phyloP scores from a whole-genome alignment of 2,113 vertebrate species.

The Tragelaphus imberbis region DNA sequence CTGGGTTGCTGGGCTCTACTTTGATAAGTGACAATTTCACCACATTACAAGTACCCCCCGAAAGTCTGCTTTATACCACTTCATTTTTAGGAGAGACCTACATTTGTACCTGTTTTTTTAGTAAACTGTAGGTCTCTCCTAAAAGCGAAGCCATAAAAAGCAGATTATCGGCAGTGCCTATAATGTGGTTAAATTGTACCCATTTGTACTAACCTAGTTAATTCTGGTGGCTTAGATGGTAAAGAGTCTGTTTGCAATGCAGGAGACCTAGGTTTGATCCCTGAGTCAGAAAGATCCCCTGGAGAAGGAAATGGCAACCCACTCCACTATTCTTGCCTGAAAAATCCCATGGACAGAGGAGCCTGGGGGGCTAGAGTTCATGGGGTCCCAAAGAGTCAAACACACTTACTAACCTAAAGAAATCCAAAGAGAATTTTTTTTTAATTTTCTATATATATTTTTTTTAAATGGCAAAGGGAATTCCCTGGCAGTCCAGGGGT shows the following conservation, averaged over 20 bases:
- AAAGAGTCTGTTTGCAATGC: background rate
- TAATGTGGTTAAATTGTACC: background rate
- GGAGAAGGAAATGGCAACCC: background rate
- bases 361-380: background rate
- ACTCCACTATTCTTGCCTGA: background rate
- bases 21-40: background rate
- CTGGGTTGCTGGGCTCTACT: background rate
- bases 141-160: background rate
- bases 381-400: background rate
- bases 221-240: background rate
- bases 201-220: background rate
- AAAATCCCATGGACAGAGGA: background rate
- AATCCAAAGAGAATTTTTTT: background rate
- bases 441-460: background rate
- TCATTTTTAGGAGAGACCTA: background rate
- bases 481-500: background rate
- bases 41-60: accelerated
- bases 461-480: background rate
- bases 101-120: background rate
- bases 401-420: background rate
- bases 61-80: background rate
- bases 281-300: background rate
- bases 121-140: background rate
- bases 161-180: background rate
- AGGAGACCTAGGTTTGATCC: background rate